Evolutionary conservation across 2,113 vertebrate species (phyloP).

Genomic region (Pelecanus crispus): DNA sequence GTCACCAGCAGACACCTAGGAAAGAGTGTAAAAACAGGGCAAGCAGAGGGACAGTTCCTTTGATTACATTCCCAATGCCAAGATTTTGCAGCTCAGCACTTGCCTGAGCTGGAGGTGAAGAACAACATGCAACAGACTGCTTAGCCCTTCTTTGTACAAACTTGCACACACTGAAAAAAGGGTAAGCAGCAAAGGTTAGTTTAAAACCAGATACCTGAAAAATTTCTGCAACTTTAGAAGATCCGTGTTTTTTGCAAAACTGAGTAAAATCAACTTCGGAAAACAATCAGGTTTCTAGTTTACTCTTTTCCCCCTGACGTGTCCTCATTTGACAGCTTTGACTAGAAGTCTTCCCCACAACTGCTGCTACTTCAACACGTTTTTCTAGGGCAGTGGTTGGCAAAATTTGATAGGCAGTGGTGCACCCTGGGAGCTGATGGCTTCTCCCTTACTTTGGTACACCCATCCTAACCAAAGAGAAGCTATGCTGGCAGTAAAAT

Average conservation of each 20-base stretch:
- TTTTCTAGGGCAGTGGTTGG: background rate
- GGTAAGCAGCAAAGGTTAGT: background rate
- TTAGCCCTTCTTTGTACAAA: background rate
- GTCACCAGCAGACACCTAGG: background rate
- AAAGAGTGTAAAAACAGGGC: background rate
- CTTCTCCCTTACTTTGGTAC: background rate
- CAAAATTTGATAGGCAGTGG: background rate
- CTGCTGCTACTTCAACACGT: background rate
- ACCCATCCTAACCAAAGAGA: background rate
- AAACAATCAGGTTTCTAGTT: background rate
- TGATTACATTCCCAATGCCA: background rate
- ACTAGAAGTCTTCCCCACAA: background rate
- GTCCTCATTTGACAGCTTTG: background rate
- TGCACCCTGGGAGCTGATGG: background rate
- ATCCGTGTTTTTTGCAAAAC: background rate
- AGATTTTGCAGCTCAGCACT: background rate
- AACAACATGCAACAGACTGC: background rate
- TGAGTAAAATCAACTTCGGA: background rate
- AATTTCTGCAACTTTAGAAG: background rate
- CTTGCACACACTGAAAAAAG: background rate
- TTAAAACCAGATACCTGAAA: background rate
- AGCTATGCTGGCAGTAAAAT: background rate
- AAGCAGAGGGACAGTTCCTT: background rate
- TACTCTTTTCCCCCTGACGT: background rate
- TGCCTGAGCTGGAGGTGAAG: background rate